A percentile compares a stretch with the other conserved stretches of the same genome.
Evolutionary conservation across 2,113 vertebrate species (phyloP).

Genomic region (Rhea pennata): DNA sequence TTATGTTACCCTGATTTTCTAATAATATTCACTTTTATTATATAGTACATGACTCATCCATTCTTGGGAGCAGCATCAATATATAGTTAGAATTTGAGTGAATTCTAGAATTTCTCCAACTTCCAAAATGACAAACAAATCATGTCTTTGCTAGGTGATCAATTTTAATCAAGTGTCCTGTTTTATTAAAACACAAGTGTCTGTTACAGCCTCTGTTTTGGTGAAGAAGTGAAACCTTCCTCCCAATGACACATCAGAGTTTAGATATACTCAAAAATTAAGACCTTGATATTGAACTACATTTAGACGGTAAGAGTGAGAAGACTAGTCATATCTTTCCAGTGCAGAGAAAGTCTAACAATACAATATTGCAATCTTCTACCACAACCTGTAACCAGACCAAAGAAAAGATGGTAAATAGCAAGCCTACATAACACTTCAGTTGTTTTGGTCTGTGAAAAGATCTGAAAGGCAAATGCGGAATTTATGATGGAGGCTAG

Average conservation of each 20-base stretch:
- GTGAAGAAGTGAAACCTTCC: neutral
- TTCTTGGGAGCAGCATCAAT: neutral
- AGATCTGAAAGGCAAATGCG: neutral
- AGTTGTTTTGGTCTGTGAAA: neutral
- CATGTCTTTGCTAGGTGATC: neutral
- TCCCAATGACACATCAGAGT: neutral
- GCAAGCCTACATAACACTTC: rapidly evolving
- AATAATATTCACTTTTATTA: neutral
- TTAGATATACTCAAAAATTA: neutral
- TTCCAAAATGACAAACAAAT: neutral
- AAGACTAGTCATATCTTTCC: neutral
- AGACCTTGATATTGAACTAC: neutral
- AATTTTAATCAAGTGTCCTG: neutral
- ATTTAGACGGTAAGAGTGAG: neutral
- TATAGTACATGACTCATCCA: neutral
- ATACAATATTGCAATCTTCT: neutral
- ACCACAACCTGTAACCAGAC: neutral
- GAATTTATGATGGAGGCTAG: neutral
- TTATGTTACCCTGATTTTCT: neutral
- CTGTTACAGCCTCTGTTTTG: neutral
- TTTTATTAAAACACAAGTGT: neutral
- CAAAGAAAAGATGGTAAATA: neutral
- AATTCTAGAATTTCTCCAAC: neutral
- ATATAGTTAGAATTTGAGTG: neutral
- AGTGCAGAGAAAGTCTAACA: neutral